Evolutionary conservation across 2,888 invertebrate genomes (phyloP), one percentile per base, ranked within the genome.

Genomic region (Caenorhabditis drosophilae): DNA sequence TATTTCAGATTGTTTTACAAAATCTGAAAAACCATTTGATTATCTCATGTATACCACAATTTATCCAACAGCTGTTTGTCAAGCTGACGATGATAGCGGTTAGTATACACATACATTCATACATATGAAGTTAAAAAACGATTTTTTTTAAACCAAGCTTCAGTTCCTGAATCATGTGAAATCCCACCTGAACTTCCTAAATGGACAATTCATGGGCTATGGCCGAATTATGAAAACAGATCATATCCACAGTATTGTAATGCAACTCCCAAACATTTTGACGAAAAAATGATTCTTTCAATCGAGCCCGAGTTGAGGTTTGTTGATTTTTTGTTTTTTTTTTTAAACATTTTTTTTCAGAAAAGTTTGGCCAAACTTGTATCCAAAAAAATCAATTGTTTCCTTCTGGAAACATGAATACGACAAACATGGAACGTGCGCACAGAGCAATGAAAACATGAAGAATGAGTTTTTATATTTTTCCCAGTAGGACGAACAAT

Each of bases 341-440:
- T n/a, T 12, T 27, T 6, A 34, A 34, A 15, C 3, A 6, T 3
- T 12, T 15, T 4, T 47, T 62, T 46, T 41, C 45, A 70, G 70
- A 26, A 40, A 20, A 22, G 41, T 53, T 1, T 75, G 75, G 75
- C 75, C 75, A 3, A 75, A 75, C 44, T 46, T 73, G 18, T 71
- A 55, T 34, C 61, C 67, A 2, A 50, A 34, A n/a, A 70, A 73
- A 47, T 41, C 49, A 2, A 58, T 49, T 11, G 45, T 50, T 20
- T 62, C 60, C 0, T 72, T 75, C 49, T 75, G 75, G 75, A 75
- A 75, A 34, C 75, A 75, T 60, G 75, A 75, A 41, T 75, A 66
- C 16, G 75, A 75, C 15, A 75, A 75, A 47, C 75, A 75, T 49
- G 75, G 75, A 20, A 75, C 75, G 2, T 75, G 75, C 58, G 66